Evolutionary conservation across 2,797 vertebrate species (phyloP).

Genomic region (Huso huso): DNA sequence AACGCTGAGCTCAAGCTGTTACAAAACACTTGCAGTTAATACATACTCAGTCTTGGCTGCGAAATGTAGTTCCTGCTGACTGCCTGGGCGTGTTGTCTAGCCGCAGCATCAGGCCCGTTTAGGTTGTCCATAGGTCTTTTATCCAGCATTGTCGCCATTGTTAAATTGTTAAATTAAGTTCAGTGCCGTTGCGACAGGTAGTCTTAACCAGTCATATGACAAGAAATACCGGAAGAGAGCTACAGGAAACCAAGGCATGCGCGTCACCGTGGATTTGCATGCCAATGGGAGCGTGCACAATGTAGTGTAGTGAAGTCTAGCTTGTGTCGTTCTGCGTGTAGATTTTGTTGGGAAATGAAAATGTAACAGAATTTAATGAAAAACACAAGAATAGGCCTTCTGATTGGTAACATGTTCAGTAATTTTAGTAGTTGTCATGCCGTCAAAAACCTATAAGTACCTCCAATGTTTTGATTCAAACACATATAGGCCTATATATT

Average conservation of each 20-base stretch:
- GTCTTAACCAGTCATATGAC: conserved; percentile 41
- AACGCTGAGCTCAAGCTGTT: no score
- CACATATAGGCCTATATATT: no score
- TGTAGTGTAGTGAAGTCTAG: no score
- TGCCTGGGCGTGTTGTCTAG: conserved; percentile 61
- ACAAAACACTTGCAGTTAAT: neutral
- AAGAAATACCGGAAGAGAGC: conserved; percentile 19
- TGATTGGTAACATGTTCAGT: no score
- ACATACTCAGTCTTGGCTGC: conserved; percentile 68
- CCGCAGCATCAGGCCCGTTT: conserved; percentile 54
- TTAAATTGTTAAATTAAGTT: conserved; percentile 10
- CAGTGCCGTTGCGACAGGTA: conserved; percentile 3
- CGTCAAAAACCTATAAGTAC: no score
- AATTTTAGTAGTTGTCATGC: no score
- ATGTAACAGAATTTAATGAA: no score
- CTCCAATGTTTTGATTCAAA: no score
- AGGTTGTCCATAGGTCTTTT: conserved; percentile 52
- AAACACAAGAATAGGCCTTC: no score
- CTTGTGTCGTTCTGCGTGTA: no score
- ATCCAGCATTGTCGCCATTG: conserved; percentile 60
- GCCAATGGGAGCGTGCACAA: no score
- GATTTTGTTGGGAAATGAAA: no score
- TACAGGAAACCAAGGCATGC: conserved; percentile 4
- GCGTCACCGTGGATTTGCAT: neutral
- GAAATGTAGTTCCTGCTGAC: conserved; percentile 71